phyloP scores from a whole-genome alignment of 1,140 invertebrate genomes.

The Brevipalpus yothersi region DNA sequence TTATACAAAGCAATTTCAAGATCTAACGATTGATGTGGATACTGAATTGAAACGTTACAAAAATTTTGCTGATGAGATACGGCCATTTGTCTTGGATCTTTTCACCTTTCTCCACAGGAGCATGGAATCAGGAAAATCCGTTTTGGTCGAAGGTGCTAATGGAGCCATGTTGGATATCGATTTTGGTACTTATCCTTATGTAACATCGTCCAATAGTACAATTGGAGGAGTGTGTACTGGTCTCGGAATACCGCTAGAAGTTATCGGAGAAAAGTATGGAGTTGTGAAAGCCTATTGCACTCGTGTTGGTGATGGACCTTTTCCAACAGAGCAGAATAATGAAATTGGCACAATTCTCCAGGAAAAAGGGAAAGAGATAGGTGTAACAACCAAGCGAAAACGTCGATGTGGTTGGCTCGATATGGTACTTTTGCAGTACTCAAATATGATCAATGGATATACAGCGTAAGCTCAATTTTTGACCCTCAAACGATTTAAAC shows the following conservation, averaged over 20 bases:
- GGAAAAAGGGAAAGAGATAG: conserved; percentile 61
- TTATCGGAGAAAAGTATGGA: conserved; percentile 73
- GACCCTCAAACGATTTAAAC: background rate
- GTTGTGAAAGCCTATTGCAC: conserved; percentile 98
- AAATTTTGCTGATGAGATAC: conserved; percentile 45
- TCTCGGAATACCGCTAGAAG: conserved; percentile 66
- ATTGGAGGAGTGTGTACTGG: conserved; percentile 95
- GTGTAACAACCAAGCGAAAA: conserved; percentile 82
- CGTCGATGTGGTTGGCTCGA: conserved; percentile 97
- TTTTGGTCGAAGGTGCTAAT: conserved; percentile 87
- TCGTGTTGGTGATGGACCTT: conserved; percentile 87
- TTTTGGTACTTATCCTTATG: conserved; percentile 97
- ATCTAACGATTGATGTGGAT: conserved; percentile 58
- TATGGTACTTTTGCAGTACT: conserved; percentile 64
- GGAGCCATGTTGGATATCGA: conserved; percentile 92
- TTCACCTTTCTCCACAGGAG: conserved; percentile 59
- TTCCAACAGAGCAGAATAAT: conserved; percentile 77
- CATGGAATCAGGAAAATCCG: conserved; percentile 34
- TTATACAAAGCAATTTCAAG: conserved; percentile 65
- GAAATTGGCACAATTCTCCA: conserved; percentile 58
- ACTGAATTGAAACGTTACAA: conserved; percentile 53
- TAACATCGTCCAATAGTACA: conserved; percentile 96
- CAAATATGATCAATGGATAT: conserved; percentile 84
- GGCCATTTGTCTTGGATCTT: conserved; percentile 70
- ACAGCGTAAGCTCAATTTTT: conserved; percentile 26